A percentile compares a stretch with the other conserved stretches of the same genome.
These are phyloP conservation scores for Anoplius nigerrimus DNA, from an alignment of 2,888 invertebrate species.

Conservation along the genomic window DNA sequence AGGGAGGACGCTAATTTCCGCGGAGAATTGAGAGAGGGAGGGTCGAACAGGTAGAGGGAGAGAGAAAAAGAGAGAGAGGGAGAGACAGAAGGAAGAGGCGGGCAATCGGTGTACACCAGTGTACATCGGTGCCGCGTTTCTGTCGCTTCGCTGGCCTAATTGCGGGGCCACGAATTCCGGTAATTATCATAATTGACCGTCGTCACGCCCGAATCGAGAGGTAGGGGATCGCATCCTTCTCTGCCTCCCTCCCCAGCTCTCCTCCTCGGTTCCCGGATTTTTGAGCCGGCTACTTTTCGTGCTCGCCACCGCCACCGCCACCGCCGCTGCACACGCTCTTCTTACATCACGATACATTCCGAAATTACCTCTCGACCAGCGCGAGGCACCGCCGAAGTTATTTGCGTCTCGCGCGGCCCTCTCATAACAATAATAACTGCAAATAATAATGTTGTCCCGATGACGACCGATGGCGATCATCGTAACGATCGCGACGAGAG, in stretches of 20 bases:
- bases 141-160: slow-evolving; percentile 57
- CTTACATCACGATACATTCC: slow-evolving; percentile 14
- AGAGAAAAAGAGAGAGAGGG: slow-evolving; percentile 32
- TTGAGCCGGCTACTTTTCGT: neutral
- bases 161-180: slow-evolving; percentile 69
- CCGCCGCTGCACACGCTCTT: neutral
- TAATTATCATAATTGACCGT: slow-evolving; percentile 70
- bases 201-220: slow-evolving; percentile 64
- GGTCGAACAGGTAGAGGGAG: slow-evolving; percentile 16
- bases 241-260: neutral
- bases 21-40: slow-evolving; percentile 19
- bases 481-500: too few species aligned
- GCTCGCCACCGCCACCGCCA: too few species aligned
- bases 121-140: slow-evolving; percentile 51
- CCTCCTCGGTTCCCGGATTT: slow-evolving; percentile 15
- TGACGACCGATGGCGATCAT: too few species aligned
- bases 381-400: neutral
- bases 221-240: neutral
- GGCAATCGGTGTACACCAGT: slow-evolving; percentile 36
- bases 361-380: neutral
- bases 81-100: slow-evolving; percentile 18
- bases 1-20: slow-evolving; percentile 52
- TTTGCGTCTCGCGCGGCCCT: too few species aligned
- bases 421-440: too few species aligned
- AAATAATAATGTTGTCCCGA: too few species aligned